Conservation (phyloP, 2,888 invertebrate species). For the Dynastes maya region DNA sequence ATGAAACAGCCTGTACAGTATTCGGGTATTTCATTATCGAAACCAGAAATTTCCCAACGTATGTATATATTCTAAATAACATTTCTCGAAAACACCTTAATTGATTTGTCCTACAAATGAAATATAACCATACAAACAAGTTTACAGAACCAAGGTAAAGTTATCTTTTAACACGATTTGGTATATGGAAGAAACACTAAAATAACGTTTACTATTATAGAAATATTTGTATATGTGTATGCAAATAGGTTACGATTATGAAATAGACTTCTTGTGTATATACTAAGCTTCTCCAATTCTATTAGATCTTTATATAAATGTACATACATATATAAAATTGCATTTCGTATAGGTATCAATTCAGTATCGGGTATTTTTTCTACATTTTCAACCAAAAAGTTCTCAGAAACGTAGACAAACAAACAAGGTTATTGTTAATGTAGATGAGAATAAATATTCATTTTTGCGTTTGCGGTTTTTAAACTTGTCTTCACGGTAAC, state of each 20-base stretch:
- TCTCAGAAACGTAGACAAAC: neutral
- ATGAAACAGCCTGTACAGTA: no score
- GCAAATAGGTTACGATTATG: neutral
- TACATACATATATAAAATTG: neutral
- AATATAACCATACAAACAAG: neutral
- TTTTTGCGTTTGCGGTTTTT: constrained; percentile 11
- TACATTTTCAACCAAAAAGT: neutral
- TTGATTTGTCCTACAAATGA: neutral
- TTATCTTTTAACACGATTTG: neutral
- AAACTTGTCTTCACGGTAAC: neutral
- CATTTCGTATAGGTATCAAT: neutral
- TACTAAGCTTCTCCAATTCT: neutral
- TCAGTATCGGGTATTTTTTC: neutral
- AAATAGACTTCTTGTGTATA: neutral
- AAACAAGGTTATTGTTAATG: neutral
- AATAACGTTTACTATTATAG: neutral
- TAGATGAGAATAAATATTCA: neutral
- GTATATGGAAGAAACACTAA: neutral
- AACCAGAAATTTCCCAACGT: neutral
- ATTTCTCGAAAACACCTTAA: constrained; percentile 8
- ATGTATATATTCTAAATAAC: neutral
- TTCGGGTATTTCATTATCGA: neutral
- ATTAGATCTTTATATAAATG: neutral
- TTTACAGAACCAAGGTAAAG: neutral
- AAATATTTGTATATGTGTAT: neutral